These are phyloP conservation scores for Trypoxylon attenuatum DNA, from an alignment of 2,888 invertebrate species.

Conservation along the genomic window DNA sequence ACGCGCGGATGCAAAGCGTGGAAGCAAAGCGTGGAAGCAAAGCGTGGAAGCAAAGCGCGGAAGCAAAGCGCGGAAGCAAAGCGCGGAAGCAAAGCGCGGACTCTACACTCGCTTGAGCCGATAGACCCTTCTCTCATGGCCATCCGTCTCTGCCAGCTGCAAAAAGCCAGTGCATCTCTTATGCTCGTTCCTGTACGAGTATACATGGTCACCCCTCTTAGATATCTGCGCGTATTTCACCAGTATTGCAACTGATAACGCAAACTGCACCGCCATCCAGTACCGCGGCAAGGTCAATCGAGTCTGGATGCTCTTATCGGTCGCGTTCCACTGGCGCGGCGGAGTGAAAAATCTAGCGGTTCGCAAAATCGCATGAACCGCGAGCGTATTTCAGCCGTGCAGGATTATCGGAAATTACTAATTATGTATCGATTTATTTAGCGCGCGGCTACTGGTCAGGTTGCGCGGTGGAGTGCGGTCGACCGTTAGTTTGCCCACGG, in stretches of 20 bases:
- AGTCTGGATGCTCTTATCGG: slow-evolving; percentile 2
- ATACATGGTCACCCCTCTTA: neutral
- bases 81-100: neutral
- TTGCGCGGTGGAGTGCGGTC: slow-evolving; percentile 9
- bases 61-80: too few species aligned
- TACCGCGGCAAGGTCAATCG: slow-evolving; percentile 13
- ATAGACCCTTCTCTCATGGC: slow-evolving; percentile 7
- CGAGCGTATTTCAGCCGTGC: slow-evolving; percentile 2
- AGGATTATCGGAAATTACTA: slow-evolving; percentile 29
- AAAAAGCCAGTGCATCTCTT: slow-evolving; percentile 9
- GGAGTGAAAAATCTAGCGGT: neutral
- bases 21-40: too few species aligned
- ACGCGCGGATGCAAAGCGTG: too few species aligned
- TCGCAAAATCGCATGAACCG: neutral
- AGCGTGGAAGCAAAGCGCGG: too few species aligned
- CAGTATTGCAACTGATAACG: neutral
- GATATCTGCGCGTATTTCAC: neutral
- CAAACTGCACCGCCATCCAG: neutral
- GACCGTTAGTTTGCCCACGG: neutral
- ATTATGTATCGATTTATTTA: slow-evolving; percentile 29
- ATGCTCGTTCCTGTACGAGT: neutral
- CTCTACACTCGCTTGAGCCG: neutral
- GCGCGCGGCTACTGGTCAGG: neutral
- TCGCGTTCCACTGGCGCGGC: neutral
- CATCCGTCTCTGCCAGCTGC: slow-evolving; percentile 28